Base-by-base conservation (phyloP, 2,888 invertebrate species). In the Dynastes tityus region DNA sequence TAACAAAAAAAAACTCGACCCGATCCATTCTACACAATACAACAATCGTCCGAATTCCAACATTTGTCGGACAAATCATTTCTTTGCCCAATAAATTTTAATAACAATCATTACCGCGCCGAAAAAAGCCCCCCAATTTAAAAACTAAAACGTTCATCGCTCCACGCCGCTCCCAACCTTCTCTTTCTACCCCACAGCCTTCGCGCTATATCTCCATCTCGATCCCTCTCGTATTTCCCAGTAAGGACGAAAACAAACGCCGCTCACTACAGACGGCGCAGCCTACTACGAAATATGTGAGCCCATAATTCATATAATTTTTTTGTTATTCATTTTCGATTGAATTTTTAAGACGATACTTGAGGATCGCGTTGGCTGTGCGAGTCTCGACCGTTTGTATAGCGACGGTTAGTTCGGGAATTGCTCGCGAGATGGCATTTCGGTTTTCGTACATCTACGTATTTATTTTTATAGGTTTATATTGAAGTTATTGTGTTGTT, bases 321-420 rank as follows among this genome's bases (percentile, higher is more conserved):
- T 82, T 83, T 82, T 83, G 79, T 83, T 83, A 83, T 83, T 83
- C 82, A 82, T 83, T 83, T 82, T 82, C 83, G 83, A 83, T 83
- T 83, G 83, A 82, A 82, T 82, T 82, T 45, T 82, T 81, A 82
- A 82, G 82, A 80, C 81, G 79, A 76, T 71, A 68, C 78, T 75
- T 63, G 27, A 45, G 45, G 61, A 27, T 51, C 68, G 55, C 53
- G 53, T 55, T 63, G 37, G 51, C 29, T 32, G 53, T 37, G 49
- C 71, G 73, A 78, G 8, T 63, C 22, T 78, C 73, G 73, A 16
- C 64, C 55, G 55, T 58, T 22, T 76, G 51, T 65, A 27, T 32
- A 51, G 27, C 63, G 37, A 16, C 45, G 70, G 22, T 71, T 51
- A 27, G 53, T 37, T 32, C 68, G 4, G 22, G 22, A 58, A 45